Base-by-base conservation (phyloP, 2,797 vertebrate species). In the Sebastiscus albofasciatus region DNA sequence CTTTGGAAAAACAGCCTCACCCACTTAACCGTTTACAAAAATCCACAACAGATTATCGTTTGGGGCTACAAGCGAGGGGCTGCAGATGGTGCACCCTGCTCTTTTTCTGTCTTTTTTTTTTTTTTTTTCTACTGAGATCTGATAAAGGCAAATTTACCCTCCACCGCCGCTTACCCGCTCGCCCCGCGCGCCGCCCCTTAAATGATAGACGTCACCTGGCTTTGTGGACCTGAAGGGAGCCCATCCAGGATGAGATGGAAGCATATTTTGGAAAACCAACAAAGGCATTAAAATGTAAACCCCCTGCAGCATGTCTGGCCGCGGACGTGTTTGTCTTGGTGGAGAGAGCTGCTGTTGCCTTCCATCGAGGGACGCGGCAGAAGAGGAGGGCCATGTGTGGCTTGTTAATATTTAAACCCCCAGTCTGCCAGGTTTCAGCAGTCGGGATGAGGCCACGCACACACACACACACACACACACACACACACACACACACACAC, bases 181-280 rank as follows among this genome's bases (percentile, higher is more conserved):
- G 2, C 70, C 55, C 36, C 13, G 0, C 66, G 6, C 81, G 0
- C 75, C 74, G 72, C 82, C 84, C 82, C 67, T 67, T 76, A 87
- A 93, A 92, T 85, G 89, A 92, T 91, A 87, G 91, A 91, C 91
- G 77, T 93, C 93, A 94, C 94, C 94, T 94, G 94, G 94, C 94
- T 90, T 87, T 89, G 93, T 93, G 91, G 94, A 94, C 94, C 94
- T 93, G 93, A 77, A 86, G 90, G 94, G 94, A 94, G 87, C 89
- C 85, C 84, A 26, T 94, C 93, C 94, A 94, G 94, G 86, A 94
- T 88, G 92, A 94, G 94, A 95, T 93, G 93, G 94, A 93, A 96
- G 95, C 95, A 96, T 96, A 96, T 96, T 96, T 95, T 96, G 95
- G 95, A 96, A 95, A 95, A 95, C 95, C 94, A 96, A 96, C 96